These are phyloP conservation scores for Trachelus troglodyta DNA, from an alignment of 2,888 invertebrate species.

Conservation along the genomic window DNA sequence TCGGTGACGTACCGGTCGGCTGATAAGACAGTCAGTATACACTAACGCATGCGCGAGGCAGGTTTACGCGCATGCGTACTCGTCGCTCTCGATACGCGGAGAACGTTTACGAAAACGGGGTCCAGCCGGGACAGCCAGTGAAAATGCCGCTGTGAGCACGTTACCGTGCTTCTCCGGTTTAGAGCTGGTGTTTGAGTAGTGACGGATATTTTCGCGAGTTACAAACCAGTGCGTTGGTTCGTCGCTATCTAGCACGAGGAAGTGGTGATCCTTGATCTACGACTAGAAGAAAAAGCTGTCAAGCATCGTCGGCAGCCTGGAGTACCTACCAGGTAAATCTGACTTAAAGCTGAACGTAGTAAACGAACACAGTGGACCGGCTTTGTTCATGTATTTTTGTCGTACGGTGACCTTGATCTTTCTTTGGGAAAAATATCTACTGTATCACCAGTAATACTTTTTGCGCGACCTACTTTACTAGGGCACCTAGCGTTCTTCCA, in stretches of 20 bases:
- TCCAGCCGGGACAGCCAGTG: conserved; percentile 43
- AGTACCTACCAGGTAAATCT: not conserved
- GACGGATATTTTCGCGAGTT: not conserved
- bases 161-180: not conserved
- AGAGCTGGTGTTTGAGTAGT: not conserved
- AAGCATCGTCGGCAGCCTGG: not conserved
- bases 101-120: conserved; percentile 46
- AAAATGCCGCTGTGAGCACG: conserved; percentile 49
- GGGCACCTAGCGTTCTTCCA: not conserved
- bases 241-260: not conserved
- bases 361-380: not conserved
- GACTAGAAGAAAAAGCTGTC: not conserved
- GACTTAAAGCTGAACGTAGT: not conserved
- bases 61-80: conserved; percentile 49
- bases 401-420: not conserved
- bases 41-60: conserved; percentile 47
- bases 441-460: not conserved
- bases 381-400: not conserved
- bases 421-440: not conserved
- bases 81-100: conserved; percentile 42
- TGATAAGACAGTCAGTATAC: conserved; percentile 47
- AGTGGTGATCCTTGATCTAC: not conserved
- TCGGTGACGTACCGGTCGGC: conserved; percentile 13
- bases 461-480: not conserved
- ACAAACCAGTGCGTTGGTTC: not conserved